Evolutionary conservation across 2,797 vertebrate genomes (phyloP), one percentile per base, ranked within the genome.

Genomic region (Tragelaphus oryx): DNA sequence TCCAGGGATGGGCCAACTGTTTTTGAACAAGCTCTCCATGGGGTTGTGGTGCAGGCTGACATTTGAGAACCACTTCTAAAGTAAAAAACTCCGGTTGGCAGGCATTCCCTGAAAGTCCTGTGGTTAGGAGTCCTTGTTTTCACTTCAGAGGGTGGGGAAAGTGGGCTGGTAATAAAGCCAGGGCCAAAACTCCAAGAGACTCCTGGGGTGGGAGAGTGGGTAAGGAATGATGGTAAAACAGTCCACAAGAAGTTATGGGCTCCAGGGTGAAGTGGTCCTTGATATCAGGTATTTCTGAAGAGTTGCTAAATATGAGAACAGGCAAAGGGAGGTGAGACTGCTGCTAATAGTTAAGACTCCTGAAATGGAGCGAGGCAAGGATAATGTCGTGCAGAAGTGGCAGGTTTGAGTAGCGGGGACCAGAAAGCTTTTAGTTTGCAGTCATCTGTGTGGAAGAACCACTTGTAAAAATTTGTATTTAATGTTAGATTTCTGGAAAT

Each of bases 391-490:
- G 89, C 78, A 28, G 54, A 94, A 94, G 71, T 48, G 50, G 81
- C 54, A 37, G 5, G 3, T 62, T 95, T 86, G 84, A 87, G n/a
- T 24, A 60, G 48, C n/a, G 0, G 52, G 41, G 2, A 2, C 22
- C 48, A 24, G 24, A 94, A 94, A 57, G 16, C 75, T 96, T 95
- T 94, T 48, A 68, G 48, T 93, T 93, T 76, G 24, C 11, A 91
- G 33, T 93, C 80, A 85, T 85, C 59, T 74, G 26, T 94, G 76
- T 37, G 84, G 71, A 87, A 90, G 28, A 89, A 79, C 44, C 52
- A 16, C 88, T 94, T 93, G 82, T 92, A 60, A 60, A 82, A 91
- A 41, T 92, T 89, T 92, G 46, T 83, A 24, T 92, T 95, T 90
- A 65, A 48, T 92, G 20, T 91, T 92, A 68, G 88, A 28, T 59